Conservation (phyloP, 1,140 invertebrate species). For the Neomicropteryx cornuta region DNA sequence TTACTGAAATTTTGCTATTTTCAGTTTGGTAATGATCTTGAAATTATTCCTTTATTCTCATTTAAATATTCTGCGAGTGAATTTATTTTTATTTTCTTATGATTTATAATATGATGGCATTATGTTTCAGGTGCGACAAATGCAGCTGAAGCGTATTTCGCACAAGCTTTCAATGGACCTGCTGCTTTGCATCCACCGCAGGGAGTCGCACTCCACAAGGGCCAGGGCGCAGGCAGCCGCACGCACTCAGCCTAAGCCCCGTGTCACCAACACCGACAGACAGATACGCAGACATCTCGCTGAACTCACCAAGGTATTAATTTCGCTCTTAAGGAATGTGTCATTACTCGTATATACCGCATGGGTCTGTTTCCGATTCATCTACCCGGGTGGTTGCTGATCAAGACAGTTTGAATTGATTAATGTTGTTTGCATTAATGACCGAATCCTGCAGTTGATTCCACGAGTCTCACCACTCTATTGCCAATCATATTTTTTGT, state of each 20-base stretch:
- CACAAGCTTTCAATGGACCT: slow-evolving; percentile 66
- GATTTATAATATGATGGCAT: slow-evolving; percentile 3
- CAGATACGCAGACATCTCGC: slow-evolving; percentile 25
- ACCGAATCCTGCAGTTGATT: too few relatives aligned
- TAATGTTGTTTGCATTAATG: too few relatives aligned
- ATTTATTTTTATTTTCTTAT: not conserved
- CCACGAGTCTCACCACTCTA: too few relatives aligned
- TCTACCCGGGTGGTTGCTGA: too few relatives aligned
- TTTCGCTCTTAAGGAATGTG: too few relatives aligned
- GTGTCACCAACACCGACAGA: slow-evolving; percentile 26
- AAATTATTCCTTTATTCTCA: not conserved
- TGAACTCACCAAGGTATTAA: slow-evolving; percentile 31
- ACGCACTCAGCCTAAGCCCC: too few relatives aligned
- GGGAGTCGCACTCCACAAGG: slow-evolving; percentile 42
- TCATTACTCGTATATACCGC: too few relatives aligned
- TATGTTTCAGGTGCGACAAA: slow-evolving; percentile 40
- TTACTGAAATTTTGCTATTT: not conserved
- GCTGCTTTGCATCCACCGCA: slow-evolving; percentile 58
- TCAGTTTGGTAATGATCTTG: slow-evolving; percentile 11
- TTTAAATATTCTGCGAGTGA: not conserved
- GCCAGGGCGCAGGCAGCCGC: slow-evolving; percentile 23
- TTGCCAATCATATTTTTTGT: too few relatives aligned
- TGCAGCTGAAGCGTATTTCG: slow-evolving; percentile 57
- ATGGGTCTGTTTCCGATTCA: too few relatives aligned
- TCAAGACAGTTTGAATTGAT: too few relatives aligned